A percentile compares a stretch with the other conserved stretches of the same genome.
Evolutionary conservation across 2,888 invertebrate genomes (phyloP).

Genomic region (Philonicus albiceps): DNA sequence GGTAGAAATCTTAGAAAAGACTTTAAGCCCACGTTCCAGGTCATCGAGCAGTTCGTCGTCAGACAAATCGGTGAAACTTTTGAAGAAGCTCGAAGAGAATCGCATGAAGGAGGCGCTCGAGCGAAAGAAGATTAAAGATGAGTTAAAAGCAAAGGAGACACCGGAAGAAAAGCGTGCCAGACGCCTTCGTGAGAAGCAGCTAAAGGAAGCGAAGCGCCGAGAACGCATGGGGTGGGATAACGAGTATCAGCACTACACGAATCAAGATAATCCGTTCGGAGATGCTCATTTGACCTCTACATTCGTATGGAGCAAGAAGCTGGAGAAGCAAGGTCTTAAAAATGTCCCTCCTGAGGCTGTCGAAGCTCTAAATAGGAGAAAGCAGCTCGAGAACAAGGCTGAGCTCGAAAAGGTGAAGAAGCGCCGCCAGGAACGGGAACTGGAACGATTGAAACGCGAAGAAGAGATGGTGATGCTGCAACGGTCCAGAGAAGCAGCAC

Average conservation of each 20-base stretch:
- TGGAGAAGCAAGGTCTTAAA: constrained; percentile 90
- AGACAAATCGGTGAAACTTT: constrained; percentile 68
- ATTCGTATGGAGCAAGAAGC: constrained; percentile 97
- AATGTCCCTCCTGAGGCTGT: constrained; percentile 80
- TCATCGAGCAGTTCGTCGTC: background rate
- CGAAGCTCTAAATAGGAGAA: constrained; percentile 81
- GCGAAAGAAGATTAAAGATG: constrained; percentile 74
- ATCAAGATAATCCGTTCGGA: constrained; percentile 98
- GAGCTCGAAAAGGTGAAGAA: constrained; percentile 96
- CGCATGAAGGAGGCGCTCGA: constrained; percentile 72
- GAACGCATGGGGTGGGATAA: constrained; percentile 98
- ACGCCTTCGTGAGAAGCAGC: constrained; percentile 88
- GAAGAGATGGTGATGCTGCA: constrained; percentile 86
- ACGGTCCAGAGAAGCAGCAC: constrained; percentile 87
- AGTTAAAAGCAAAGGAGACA: constrained; percentile 88
- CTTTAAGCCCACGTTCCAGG: background rate
- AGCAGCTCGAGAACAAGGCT: constrained; percentile 88
- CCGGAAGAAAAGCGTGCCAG: constrained; percentile 92
- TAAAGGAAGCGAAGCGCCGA: constrained; percentile 85
- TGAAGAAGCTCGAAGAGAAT: constrained; percentile 78
- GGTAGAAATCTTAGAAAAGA: background rate
- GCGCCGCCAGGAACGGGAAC: constrained; percentile 85
- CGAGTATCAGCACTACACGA: constrained; percentile 96
- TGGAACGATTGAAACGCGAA: constrained; percentile 82
- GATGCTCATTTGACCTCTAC: constrained; percentile 94